Conservation (phyloP, 2,113 vertebrate genomes). For the Bubalus kerabau region DNA sequence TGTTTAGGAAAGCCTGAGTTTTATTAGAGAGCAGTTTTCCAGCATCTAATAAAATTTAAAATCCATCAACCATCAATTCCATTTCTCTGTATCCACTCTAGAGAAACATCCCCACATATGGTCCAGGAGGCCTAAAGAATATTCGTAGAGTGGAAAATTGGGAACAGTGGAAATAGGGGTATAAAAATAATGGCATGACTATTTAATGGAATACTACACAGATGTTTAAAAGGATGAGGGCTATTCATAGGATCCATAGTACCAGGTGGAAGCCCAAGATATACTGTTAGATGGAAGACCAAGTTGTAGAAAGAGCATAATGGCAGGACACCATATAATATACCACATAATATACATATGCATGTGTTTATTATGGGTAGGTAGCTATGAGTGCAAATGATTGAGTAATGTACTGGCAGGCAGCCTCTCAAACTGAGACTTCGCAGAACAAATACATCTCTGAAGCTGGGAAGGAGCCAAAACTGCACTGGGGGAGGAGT, state of each 20-base stretch:
- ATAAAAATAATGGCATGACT: neutral
- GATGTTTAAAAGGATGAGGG: neutral
- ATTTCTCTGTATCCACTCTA: neutral
- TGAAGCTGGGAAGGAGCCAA: neutral
- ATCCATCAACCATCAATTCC: neutral
- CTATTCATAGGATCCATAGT: neutral
- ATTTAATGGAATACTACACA: neutral
- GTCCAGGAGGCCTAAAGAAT: neutral
- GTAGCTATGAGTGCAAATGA: too few relatives aligned
- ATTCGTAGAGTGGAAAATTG: neutral
- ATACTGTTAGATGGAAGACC: neutral
- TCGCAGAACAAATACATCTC: neutral
- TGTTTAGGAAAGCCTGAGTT: neutral
- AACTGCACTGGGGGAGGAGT: fast-evolving
- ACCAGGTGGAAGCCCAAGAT: neutral
- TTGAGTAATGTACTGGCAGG: too few relatives aligned
- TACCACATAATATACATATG: too few relatives aligned
- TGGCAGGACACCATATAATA: neutral
- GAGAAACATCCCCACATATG: neutral
- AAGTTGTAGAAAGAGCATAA: neutral
- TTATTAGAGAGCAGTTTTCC: neutral
- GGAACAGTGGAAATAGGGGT: too few relatives aligned
- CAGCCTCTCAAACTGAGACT: neutral
- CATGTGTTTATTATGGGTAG: neutral
- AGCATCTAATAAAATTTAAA: neutral